Percentiles rank a stretch among this genome's conserved stretches.
These are phyloP conservation scores for Drosophila fulvimacula DNA, from an alignment of 2,888 invertebrate genomes.

Conservation along the genomic window DNA sequence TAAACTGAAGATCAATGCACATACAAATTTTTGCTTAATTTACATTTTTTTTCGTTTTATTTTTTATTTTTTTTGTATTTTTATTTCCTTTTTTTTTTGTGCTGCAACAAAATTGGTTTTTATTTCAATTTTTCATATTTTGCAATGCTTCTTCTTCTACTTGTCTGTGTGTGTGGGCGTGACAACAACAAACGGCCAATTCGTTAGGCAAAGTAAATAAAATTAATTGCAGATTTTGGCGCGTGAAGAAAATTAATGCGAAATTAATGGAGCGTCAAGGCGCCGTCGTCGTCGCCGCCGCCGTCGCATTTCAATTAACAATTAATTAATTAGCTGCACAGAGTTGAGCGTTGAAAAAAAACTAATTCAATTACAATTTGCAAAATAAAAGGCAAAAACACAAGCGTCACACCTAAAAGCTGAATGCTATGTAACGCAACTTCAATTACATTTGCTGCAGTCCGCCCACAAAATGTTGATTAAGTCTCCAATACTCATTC, in stretches of 20 bases:
- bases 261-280: slow-evolving; percentile 79
- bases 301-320: slow-evolving; percentile 74
- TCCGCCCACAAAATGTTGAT: slow-evolving; percentile 50
- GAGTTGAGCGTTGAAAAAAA: slow-evolving; percentile 20
- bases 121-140: slow-evolving; percentile 56
- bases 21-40: slow-evolving; percentile 50
- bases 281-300: slow-evolving; percentile 60
- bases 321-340: slow-evolving; percentile 55
- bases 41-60: slow-evolving; percentile 17
- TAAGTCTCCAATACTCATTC: slow-evolving; percentile 5
- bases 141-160: slow-evolving; percentile 17
- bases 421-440: slow-evolving; percentile 33
- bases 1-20: slow-evolving; percentile 38
- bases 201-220: slow-evolving; percentile 69
- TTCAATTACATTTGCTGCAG: slow-evolving; percentile 20
- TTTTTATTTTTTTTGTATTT: slow-evolving; percentile 6
- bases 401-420: slow-evolving; percentile 15
- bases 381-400: too few relatives aligned
- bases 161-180: slow-evolving; percentile 33
- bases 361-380: slow-evolving; percentile 18
- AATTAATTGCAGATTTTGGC: slow-evolving; percentile 68
- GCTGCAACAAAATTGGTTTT: slow-evolving; percentile 39
- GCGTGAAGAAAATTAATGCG: slow-evolving; percentile 75
- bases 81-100: background rate
- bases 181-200: slow-evolving; percentile 31